Conservation (phyloP, 2,113 vertebrate genomes). For the Carassius gibelio region DNA sequence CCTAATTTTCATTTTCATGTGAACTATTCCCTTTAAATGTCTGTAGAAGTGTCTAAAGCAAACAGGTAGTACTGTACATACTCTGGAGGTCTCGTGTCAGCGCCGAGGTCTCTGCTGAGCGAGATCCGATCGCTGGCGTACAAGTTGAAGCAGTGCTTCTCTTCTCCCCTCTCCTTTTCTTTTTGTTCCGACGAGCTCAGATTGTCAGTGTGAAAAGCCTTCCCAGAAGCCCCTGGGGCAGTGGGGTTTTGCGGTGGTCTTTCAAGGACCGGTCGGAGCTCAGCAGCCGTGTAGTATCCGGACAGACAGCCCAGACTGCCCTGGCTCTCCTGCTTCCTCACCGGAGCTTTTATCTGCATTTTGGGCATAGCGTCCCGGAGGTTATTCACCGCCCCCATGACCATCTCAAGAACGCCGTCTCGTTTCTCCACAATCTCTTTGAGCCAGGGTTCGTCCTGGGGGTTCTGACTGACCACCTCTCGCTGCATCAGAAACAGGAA, state of each 20-base stretch:
- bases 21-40: neutral
- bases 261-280: slow-evolving; percentile 86
- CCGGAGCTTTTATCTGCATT: slow-evolving; percentile 94
- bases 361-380: slow-evolving; percentile 91
- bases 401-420: slow-evolving; percentile 84
- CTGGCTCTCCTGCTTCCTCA: slow-evolving; percentile 75
- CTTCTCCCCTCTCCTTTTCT: slow-evolving; percentile 88
- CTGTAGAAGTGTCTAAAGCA: neutral
- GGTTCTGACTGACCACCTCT: slow-evolving; percentile 86
- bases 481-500: slow-evolving; percentile 94
- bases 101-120: slow-evolving; percentile 91
- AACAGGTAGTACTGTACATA: slow-evolving; percentile 72
- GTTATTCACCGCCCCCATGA: slow-evolving; percentile 94
- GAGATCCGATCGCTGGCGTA: slow-evolving; percentile 97
- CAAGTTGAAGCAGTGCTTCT: slow-evolving; percentile 96
- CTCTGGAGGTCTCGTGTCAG: slow-evolving; percentile 97
- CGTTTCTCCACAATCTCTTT: slow-evolving; percentile 82
- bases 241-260: slow-evolving; percentile 86
- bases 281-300: slow-evolving; percentile 87
- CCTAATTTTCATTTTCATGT: neutral
- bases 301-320: slow-evolving; percentile 78
- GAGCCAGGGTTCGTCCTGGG: slow-evolving; percentile 83
- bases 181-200: slow-evolving; percentile 86
- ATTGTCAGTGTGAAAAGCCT: slow-evolving; percentile 80
- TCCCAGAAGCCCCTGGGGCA: slow-evolving; percentile 90